Evolutionary conservation across 2,113 vertebrate species (phyloP), one percentile per base, ranked within the genome.

Genomic region (Todiramphus chloris): DNA sequence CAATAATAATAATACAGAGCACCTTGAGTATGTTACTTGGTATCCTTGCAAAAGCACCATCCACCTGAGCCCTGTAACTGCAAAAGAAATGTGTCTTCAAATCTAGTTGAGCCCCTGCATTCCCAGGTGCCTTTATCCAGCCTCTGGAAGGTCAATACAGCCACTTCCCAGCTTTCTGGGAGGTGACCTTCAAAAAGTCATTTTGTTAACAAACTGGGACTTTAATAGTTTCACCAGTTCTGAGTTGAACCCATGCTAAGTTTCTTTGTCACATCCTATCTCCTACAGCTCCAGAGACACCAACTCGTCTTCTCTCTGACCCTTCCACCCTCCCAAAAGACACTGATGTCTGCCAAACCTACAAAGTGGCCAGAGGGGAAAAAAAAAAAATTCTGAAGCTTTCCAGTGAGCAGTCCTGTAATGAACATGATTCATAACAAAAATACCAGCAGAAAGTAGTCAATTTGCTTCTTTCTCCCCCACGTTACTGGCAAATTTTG

Each of bases 381-480:
- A 15, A 43, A 56, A 63, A 23, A 51, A 58, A 16, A n/a, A 18
- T 23, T 16, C 64, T 13, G 30, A 64, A 21, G 46, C 30, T 77
- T 56, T 25, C 50, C 63, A 94, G 48, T 69, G 11, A 77, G 43
- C 25, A 35, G 56, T 25, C 56, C 39, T 41, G 58, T 66, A 72
- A 72, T 16, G 58, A 81, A 72, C 58, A 63, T 93, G 70, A 94
- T 56, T 91, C 77, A 86, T 46, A 90, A 60, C n/a, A 67, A 72
- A 91, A 91, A 68, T 15, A 78, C 13, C 68, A 87, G 93, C 56
- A 39, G 55, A 94, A 92, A 93, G 64, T 8, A 28, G 27, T 11
- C 31, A 43, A 53, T 82, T 50, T 53, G 51, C 50, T 74, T 35
- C 43, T 43, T 97, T 69, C 33, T 51, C 33, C 68, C 64, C 48